phyloP scores from a whole-genome alignment of 2,888 invertebrate species.

The Leptothorax acervorum region DNA sequence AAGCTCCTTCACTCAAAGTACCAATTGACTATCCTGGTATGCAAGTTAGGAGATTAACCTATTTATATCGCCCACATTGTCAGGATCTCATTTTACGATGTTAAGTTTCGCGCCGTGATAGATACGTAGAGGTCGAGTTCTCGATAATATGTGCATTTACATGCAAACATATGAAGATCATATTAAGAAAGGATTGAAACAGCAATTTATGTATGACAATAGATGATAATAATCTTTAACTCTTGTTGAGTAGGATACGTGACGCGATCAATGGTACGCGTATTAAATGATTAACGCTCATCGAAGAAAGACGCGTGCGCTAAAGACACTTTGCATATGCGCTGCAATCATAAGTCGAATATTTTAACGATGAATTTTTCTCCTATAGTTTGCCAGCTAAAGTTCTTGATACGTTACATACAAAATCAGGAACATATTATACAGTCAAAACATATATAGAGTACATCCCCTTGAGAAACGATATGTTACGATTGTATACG shows the following conservation, averaged over 20 bases:
- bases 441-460: background rate
- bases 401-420: background rate
- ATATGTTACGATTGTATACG: background rate
- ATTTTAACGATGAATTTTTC: background rate
- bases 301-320: background rate
- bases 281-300: background rate
- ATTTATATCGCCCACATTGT: constrained; percentile 16
- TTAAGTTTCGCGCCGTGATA: background rate
- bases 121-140: constrained; percentile 18
- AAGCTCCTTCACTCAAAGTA: constrained; percentile 5
- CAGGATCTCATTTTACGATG: constrained; percentile 40
- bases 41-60: constrained; percentile 27
- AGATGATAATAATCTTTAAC: constrained; percentile 17
- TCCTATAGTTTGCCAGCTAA: background rate
- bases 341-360: background rate
- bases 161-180: constrained; percentile 41
- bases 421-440: background rate
- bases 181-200: constrained; percentile 24
- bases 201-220: background rate
- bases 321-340: background rate
- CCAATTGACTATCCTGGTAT: constrained; percentile 10
- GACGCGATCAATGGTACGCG: background rate
- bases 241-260: background rate
- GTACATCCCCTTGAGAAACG: background rate
- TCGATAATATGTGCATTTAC: constrained; percentile 34